Percentiles rank a stretch among this genome's conserved stretches.
These are phyloP conservation scores for Spodoptera littoralis DNA, from an alignment of 2,888 invertebrate genomes.

Conservation along the genomic window DNA sequence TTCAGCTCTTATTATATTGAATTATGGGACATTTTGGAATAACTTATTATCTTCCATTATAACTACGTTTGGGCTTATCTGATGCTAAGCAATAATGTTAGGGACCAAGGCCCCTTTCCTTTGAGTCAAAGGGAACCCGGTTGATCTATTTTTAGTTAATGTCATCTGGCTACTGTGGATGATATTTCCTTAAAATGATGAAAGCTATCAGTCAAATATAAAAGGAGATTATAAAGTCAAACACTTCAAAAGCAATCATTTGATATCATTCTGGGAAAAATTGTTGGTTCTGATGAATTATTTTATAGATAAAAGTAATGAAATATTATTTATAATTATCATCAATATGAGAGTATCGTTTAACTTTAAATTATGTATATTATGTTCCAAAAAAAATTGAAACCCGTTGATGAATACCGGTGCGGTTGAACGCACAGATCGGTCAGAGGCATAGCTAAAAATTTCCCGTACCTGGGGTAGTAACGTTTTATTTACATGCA, in stretches of 20 bases:
- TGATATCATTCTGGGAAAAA: background rate
- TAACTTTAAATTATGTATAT: no score
- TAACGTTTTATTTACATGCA: constrained; percentile 38
- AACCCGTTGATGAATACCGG: constrained; percentile 22
- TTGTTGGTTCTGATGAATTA: no score
- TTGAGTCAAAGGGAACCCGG: constrained; percentile 28
- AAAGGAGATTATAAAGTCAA: constrained; percentile 20
- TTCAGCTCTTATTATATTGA: constrained; percentile 6
- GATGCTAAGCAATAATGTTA: constrained; percentile 25
- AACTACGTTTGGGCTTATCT: constrained; percentile 21
- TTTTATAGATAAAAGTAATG: background rate
- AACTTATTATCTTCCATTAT: constrained; percentile 22
- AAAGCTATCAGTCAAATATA: constrained; percentile 25
- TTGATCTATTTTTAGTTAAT: constrained; percentile 42
- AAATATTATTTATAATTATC: background rate
- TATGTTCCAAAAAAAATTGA: constrained; percentile 10
- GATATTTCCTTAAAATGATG: constrained; percentile 32
- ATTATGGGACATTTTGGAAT: constrained; percentile 5
- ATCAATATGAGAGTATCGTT: background rate
- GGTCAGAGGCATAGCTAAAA: constrained; percentile 21
- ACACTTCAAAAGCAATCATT: constrained; percentile 1
- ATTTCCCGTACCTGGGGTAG: constrained; percentile 33
- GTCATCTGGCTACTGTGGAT: constrained; percentile 18
- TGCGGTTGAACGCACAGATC: constrained; percentile 25
- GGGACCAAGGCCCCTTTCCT: constrained; percentile 23